Evolutionary conservation across 2,888 invertebrate genomes (phyloP).

Genomic region (Drosophila dives): DNA sequence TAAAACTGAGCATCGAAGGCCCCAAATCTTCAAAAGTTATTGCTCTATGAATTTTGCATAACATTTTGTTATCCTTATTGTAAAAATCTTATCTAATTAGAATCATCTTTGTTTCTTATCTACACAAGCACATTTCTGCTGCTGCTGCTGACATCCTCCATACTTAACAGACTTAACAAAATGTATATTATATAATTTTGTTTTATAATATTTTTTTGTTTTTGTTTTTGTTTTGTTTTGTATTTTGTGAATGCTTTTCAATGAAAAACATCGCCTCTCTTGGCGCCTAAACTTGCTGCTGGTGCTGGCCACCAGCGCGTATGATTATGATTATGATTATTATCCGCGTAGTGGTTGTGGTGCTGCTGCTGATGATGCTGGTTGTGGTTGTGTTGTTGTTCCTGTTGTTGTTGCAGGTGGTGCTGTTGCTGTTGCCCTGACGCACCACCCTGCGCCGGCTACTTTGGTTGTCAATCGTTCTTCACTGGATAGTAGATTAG

Average conservation of each 20-base stretch:
- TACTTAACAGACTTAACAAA: constrained; percentile 39
- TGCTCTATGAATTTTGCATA: constrained; percentile 54
- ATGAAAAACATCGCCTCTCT: constrained; percentile 83
- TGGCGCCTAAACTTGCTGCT: constrained; percentile 69
- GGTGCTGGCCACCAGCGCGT: constrained; percentile 75
- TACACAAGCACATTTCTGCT: constrained; percentile 34
- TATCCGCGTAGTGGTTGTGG: constrained; percentile 53
- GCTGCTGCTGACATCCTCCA: constrained; percentile 5
- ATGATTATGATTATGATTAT: constrained; percentile 66
- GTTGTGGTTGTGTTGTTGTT: background rate
- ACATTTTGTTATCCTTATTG: constrained; percentile 16
- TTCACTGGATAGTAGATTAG: constrained; percentile 84
- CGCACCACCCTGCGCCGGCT: constrained; percentile 61
- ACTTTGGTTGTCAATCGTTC: constrained; percentile 84
- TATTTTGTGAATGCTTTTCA: constrained; percentile 60
- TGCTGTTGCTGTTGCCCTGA: constrained; percentile 39
- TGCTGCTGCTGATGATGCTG: constrained; percentile 45
- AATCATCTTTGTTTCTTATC: constrained; percentile 48
- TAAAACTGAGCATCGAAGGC: constrained; percentile 51
- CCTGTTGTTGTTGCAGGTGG: constrained; percentile 54
- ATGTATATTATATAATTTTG: constrained; percentile 1
- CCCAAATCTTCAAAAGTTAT: constrained; percentile 61
- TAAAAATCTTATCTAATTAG: constrained; percentile 54
- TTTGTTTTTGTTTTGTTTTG: constrained; percentile 7
- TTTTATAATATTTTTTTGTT: background rate